Conservation (phyloP, 2,797 vertebrate species). For the Anabacerthia variegaticeps region DNA sequence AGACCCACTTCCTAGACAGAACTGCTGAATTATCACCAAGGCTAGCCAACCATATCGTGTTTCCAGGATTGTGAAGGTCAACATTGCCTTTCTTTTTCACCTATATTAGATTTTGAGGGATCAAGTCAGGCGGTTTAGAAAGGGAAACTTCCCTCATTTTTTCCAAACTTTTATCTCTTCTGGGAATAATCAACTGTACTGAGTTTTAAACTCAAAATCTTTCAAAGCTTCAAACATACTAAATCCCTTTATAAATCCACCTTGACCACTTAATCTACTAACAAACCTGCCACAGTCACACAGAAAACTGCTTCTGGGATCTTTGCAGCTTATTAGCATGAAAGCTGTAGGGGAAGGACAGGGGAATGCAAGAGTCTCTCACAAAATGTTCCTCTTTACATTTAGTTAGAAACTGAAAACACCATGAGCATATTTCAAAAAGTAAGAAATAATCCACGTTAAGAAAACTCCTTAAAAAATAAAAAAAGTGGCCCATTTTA, state of each 20-base stretch:
- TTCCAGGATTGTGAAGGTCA: neutral
- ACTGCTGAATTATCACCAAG: neutral
- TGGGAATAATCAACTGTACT: neutral
- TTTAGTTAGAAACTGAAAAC: conserved; percentile 13
- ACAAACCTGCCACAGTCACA: neutral
- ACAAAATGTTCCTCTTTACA: neutral
- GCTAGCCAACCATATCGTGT: neutral
- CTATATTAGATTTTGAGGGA: neutral
- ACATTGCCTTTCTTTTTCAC: neutral
- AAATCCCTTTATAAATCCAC: conserved; percentile 30
- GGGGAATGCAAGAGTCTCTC: neutral
- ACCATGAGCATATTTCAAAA: neutral
- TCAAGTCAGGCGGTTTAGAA: neutral
- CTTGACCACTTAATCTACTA: neutral
- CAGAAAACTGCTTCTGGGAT: neutral
- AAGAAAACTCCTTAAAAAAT: neutral
- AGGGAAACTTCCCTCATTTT: neutral
- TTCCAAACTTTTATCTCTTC: neutral
- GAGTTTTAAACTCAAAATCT: conserved; percentile 18
- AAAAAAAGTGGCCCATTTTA: neutral
- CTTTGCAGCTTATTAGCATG: neutral
- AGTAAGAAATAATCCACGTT: neutral
- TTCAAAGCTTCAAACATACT: conserved; percentile 11
- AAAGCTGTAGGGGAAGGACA: neutral
- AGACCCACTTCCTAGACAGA: neutral